A percentile compares a stretch with the other conserved stretches of the same genome.
phyloP scores from a whole-genome alignment of 2,888 invertebrate species.

The Antheraea yamamai region DNA sequence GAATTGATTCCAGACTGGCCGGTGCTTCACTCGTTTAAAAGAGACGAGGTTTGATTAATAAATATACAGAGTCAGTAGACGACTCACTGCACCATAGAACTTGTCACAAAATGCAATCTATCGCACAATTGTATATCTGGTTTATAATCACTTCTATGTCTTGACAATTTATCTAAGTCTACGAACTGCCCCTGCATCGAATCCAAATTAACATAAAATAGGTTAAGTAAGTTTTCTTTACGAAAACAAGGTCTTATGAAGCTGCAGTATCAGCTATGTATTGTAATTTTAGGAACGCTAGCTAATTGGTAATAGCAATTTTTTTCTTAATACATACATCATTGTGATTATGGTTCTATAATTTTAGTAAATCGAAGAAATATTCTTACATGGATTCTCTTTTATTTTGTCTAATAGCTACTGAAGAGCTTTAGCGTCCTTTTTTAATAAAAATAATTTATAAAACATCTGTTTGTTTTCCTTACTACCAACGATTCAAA shows the following conservation, averaged over 20 bases:
- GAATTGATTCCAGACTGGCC: slow-evolving; percentile 99
- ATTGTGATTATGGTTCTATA: no score
- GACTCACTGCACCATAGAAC: slow-evolving; percentile 75
- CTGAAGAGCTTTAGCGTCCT: no score
- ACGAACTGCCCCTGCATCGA: slow-evolving; percentile 12
- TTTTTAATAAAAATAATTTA: no score
- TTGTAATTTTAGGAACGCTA: not conserved
- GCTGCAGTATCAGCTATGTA: not conserved
- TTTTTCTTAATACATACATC: no score
- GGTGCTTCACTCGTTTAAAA: slow-evolving; percentile 90
- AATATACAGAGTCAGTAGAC: slow-evolving; percentile 33
- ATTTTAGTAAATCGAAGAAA: no score
- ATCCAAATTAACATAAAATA: not conserved
- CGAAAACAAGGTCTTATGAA: not conserved
- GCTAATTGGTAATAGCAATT: not conserved
- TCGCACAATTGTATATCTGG: slow-evolving; percentile 53
- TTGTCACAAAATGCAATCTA: slow-evolving; percentile 67
- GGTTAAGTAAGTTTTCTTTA: not conserved
- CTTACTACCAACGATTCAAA: no score
- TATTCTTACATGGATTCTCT: no score
- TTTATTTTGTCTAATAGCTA: no score
- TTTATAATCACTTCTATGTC: slow-evolving; percentile 23
- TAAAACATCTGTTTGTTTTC: no score
- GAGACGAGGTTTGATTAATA: slow-evolving; percentile 90
- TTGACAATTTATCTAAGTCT: slow-evolving; percentile 49